A percentile compares a stretch with the other conserved stretches of the same genome.
Conservation (phyloP, 2,888 invertebrate genomes). For the Drosophila maculinotata region DNA sequence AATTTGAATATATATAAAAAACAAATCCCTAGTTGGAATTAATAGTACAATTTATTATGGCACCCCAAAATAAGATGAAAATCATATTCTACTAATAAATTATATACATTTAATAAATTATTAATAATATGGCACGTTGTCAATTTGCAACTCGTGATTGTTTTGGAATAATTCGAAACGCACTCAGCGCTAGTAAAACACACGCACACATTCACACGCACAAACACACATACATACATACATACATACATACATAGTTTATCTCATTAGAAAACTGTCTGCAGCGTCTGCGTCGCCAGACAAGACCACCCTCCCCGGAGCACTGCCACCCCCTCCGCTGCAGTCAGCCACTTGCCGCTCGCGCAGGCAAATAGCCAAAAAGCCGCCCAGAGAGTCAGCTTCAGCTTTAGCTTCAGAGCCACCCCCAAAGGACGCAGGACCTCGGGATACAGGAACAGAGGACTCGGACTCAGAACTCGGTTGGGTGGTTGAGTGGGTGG, state of each 20-base stretch:
- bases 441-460: conserved; percentile 9
- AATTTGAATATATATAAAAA: no score
- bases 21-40: no score
- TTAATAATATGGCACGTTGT: no score
- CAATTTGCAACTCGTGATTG: background rate
- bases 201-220: conserved; percentile 5
- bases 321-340: background rate
- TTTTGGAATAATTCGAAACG: background rate
- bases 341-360: conserved; percentile 24
- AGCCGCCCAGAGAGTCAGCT: conserved; percentile 39
- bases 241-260: conserved; percentile 44
- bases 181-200: background rate
- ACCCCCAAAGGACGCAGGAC: no score
- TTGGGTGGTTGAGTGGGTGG: conserved; percentile 3
- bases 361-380: conserved; percentile 62
- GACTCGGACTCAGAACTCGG: conserved; percentile 7
- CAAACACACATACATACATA: background rate
- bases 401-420: conserved; percentile 33
- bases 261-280: conserved; percentile 69
- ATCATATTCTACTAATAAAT: no score
- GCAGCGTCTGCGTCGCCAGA: conserved; percentile 64
- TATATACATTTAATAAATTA: no score
- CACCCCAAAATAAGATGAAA: no score
- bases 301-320: conserved; percentile 18
- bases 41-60: no score